Percentiles rank a stretch among this genome's conserved stretches.
Conservation (phyloP, 2,888 invertebrate genomes). For the Morpho deidamia region DNA sequence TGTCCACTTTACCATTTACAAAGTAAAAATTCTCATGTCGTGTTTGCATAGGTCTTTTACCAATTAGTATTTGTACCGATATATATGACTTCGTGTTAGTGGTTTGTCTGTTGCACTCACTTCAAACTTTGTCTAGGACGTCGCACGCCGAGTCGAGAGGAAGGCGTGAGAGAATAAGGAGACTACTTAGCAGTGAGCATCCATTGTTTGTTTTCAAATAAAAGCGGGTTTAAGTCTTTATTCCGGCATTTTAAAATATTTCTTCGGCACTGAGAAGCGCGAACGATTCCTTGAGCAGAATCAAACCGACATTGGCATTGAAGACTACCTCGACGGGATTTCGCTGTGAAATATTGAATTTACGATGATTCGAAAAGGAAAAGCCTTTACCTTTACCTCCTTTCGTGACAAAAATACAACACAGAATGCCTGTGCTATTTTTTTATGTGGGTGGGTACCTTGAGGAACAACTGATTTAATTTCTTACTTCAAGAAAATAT, state of each 20-base stretch:
- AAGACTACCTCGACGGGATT: slow-evolving; percentile 33
- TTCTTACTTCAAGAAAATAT: too few relatives aligned
- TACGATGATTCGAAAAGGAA: slow-evolving; percentile 17
- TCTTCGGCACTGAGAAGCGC: slow-evolving; percentile 20
- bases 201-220: slow-evolving; percentile 55
- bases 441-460: not conserved
- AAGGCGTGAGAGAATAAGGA: slow-evolving; percentile 52
- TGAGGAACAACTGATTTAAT: not conserved
- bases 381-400: slow-evolving; percentile 51
- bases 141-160: slow-evolving; percentile 41
- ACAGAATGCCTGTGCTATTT: not conserved
- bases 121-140: slow-evolving; percentile 49
- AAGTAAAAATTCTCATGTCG: slow-evolving; percentile 71
- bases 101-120: slow-evolving; percentile 53
- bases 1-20: slow-evolving; percentile 76
- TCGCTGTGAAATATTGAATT: slow-evolving; percentile 10
- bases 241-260: slow-evolving; percentile 35
- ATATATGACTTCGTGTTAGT: slow-evolving; percentile 53
- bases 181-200: slow-evolving; percentile 46
- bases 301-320: slow-evolving; percentile 20
- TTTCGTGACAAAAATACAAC: slow-evolving; percentile 40
- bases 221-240: slow-evolving; percentile 40
- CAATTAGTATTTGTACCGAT: slow-evolving; percentile 76
- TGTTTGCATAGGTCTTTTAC: slow-evolving; percentile 76
- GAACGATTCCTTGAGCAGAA: slow-evolving; percentile 17